phyloP scores from a whole-genome alignment of 1,140 invertebrate genomes.

The Cataglyphis hispanica region DNA sequence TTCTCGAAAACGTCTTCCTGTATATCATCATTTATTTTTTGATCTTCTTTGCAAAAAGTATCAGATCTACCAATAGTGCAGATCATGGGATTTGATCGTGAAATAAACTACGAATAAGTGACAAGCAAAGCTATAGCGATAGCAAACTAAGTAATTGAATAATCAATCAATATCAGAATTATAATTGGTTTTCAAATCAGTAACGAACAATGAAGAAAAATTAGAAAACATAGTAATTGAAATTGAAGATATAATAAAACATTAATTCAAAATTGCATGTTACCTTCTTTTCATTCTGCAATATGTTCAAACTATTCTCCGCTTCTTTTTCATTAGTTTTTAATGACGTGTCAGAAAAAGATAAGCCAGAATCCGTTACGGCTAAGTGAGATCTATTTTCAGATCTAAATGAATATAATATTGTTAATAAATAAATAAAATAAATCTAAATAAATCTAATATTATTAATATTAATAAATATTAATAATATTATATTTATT shows the following conservation, averaged over 20 bases:
- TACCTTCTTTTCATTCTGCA: slow-evolving; percentile 14
- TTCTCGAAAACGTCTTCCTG: neutral
- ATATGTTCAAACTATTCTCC: too few species aligned
- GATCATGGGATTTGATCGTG: slow-evolving; percentile 49
- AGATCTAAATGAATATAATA: slow-evolving; percentile 34
- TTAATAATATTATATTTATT: too few species aligned
- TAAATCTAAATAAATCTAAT: too few species aligned
- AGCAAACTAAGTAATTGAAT: neutral
- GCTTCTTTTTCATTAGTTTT: neutral
- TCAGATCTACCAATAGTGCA: slow-evolving; percentile 22
- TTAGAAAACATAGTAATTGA: too few species aligned
- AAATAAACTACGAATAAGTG: slow-evolving; percentile 30
- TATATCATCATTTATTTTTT: neutral
- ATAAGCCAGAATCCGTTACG: neutral
- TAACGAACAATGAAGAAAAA: neutral
- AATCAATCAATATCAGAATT: neutral
- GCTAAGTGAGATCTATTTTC: neutral
- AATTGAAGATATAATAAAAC: neutral
- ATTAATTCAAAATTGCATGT: neutral
- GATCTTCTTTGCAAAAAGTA: slow-evolving; percentile 27
- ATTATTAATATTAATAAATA: too few species aligned
- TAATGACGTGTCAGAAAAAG: neutral
- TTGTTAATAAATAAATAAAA: too few species aligned
- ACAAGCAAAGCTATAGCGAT: neutral
- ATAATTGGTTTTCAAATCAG: neutral